Evolutionary conservation across 2,797 vertebrate genomes (phyloP).

Genomic region (Ptychobarbus kaznakovi): DNA sequence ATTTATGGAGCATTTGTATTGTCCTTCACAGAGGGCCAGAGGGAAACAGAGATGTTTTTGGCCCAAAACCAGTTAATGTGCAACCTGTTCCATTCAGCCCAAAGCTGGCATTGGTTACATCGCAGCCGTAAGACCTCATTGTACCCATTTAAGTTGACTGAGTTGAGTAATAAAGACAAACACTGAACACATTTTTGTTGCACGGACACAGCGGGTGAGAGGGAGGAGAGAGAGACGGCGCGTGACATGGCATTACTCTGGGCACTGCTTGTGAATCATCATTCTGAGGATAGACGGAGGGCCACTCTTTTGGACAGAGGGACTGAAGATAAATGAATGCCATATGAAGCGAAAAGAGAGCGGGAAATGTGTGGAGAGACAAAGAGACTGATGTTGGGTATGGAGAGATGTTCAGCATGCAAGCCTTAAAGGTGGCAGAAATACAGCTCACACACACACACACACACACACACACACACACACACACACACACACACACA

Average conservation of each 20-base stretch:
- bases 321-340: slow-evolving; percentile 45
- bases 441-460: not conserved
- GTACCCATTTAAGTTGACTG: slow-evolving; percentile 24
- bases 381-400: slow-evolving; percentile 22
- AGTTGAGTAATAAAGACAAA: slow-evolving; percentile 38
- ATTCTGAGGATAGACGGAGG: slow-evolving; percentile 24
- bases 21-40: not conserved
- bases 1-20: not conserved
- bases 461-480: not conserved
- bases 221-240: slow-evolving; percentile 41
- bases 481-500: not conserved
- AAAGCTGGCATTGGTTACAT: not conserved
- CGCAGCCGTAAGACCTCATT: slow-evolving; percentile 16
- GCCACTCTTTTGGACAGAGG: slow-evolving; percentile 27
- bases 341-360: slow-evolving; percentile 1
- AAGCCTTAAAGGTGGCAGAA: not conserved
- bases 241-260: slow-evolving; percentile 36
- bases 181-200: slow-evolving; percentile 14
- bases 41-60: not conserved
- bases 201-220: slow-evolving; percentile 33
- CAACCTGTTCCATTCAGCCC: slow-evolving; percentile 32
- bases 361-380: slow-evolving; percentile 5
- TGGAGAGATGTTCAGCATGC: not conserved
- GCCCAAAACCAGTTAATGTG: slow-evolving; percentile 23
- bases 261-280: slow-evolving; percentile 48